Evolutionary conservation across 2,888 invertebrate species (phyloP).

Genomic region (Trimorus sp.): DNA sequence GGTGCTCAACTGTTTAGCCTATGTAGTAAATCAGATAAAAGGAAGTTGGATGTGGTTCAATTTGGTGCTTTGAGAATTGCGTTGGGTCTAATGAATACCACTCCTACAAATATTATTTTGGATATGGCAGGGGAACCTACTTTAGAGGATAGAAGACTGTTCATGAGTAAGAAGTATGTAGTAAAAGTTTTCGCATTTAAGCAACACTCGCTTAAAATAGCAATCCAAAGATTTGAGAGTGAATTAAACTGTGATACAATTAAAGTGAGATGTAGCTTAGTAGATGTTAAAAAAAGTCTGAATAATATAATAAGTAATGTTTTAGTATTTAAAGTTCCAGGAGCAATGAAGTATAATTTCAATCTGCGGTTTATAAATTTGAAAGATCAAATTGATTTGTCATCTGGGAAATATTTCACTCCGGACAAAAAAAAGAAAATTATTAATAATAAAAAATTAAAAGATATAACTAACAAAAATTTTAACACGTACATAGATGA

Average conservation of each 20-base stretch:
- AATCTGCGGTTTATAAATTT: too few species aligned
- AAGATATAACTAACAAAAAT: background rate
- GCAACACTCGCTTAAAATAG: background rate
- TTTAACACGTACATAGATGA: background rate
- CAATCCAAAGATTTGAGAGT: background rate
- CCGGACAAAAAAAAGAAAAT: background rate
- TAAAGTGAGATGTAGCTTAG: too few species aligned
- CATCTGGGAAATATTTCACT: background rate
- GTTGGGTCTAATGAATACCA: too few species aligned
- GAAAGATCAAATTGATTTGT: too few species aligned
- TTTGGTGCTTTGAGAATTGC: background rate
- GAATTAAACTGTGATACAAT: background rate
- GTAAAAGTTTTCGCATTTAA: background rate
- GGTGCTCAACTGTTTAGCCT: background rate
- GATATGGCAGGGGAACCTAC: conserved; percentile 13
- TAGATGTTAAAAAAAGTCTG: too few species aligned
- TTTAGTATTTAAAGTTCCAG: too few species aligned
- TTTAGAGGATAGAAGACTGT: background rate
- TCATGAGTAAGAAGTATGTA: conserved; percentile 18
- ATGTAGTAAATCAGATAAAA: conserved; percentile 11
- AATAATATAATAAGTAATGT: too few species aligned
- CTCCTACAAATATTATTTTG: conserved; percentile 2
- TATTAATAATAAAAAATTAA: background rate
- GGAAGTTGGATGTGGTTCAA: conserved; percentile 3
- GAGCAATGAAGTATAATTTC: too few species aligned